Percentiles rank a stretch among this genome's conserved stretches.
Evolutionary conservation across 2,888 invertebrate genomes (phyloP).

Genomic region (Pollenia labialis): DNA sequence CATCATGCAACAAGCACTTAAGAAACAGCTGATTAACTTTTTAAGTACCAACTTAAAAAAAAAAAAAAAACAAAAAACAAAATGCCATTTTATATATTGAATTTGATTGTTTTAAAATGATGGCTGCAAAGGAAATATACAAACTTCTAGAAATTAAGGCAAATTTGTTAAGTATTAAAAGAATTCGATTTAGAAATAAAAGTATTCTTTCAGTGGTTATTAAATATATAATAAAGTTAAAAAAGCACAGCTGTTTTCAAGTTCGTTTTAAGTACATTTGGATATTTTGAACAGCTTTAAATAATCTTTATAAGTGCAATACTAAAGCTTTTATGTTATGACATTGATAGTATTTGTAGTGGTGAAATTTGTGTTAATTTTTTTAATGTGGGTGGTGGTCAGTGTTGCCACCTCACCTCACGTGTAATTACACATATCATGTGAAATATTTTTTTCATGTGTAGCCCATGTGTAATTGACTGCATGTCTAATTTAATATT

Average conservation of each 20-base stretch:
- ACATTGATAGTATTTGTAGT: conserved; percentile 15
- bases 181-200: background rate
- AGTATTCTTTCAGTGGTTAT: background rate
- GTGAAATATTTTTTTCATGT: too few relatives aligned
- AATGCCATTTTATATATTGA: conserved; percentile 56
- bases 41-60: conserved; percentile 53
- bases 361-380: conserved; percentile 12
- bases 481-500: too few relatives aligned
- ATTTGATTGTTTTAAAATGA: conserved; percentile 37
- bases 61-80: conserved; percentile 9
- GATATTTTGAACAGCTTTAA: conserved; percentile 15
- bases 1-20: conserved; percentile 16
- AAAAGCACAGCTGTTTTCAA: conserved; percentile 46
- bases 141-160: conserved; percentile 15
- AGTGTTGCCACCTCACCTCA: too few relatives aligned
- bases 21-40: conserved; percentile 68
- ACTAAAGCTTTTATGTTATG: background rate
- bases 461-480: too few relatives aligned
- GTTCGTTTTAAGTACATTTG: too few relatives aligned
- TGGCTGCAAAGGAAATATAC: conserved; percentile 37
- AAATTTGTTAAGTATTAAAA: too few relatives aligned
- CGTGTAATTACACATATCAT: too few relatives aligned
- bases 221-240: background rate
- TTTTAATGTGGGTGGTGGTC: conserved; percentile 2
- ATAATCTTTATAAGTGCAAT: background rate